These are phyloP conservation scores for Podargus strigoides DNA, from an alignment of 2,797 vertebrate genomes.

Conservation along the genomic window DNA sequence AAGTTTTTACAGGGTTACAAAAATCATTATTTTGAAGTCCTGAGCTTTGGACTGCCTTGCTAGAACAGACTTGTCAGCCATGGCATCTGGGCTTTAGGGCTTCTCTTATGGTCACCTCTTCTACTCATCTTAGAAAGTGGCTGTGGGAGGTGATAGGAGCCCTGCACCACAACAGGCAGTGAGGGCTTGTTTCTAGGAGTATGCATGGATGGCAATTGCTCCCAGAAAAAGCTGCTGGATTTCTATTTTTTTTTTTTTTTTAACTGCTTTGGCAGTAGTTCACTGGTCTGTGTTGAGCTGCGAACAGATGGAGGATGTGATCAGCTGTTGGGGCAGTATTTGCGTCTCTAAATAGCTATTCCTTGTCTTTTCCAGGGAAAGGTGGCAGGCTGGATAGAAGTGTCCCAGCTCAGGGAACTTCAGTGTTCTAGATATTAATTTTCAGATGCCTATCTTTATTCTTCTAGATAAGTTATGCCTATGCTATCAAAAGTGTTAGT, in stretches of 20 bases:
- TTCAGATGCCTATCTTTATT: neutral
- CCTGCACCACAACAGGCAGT: fast-evolving
- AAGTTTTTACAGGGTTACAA: neutral
- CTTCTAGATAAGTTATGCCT: neutral
- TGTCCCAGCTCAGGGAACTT: neutral
- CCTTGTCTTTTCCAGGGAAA: neutral
- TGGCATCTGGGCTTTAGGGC: neutral
- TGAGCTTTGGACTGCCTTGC: neutral
- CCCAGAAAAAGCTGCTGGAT: neutral
- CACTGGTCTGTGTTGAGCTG: constrained; percentile 20
- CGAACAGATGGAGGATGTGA: constrained; percentile 48
- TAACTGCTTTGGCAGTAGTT: constrained; percentile 23
- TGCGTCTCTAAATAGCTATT: constrained; percentile 29
- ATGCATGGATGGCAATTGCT: neutral
- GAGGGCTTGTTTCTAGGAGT: neutral
- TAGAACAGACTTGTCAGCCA: neutral
- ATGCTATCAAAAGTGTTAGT: neutral
- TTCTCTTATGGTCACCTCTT: neutral
- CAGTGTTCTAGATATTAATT: neutral
- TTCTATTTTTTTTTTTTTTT: neutral
- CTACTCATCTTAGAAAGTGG: fast-evolving
- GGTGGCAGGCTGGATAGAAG: neutral
- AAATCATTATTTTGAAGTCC: neutral
- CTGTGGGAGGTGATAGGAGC: neutral
- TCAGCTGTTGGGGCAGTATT: constrained; percentile 51